A percentile compares a stretch with the other conserved stretches of the same genome.
Conservation (phyloP, 2,797 vertebrate genomes). For the Phoebastria nigripes region DNA sequence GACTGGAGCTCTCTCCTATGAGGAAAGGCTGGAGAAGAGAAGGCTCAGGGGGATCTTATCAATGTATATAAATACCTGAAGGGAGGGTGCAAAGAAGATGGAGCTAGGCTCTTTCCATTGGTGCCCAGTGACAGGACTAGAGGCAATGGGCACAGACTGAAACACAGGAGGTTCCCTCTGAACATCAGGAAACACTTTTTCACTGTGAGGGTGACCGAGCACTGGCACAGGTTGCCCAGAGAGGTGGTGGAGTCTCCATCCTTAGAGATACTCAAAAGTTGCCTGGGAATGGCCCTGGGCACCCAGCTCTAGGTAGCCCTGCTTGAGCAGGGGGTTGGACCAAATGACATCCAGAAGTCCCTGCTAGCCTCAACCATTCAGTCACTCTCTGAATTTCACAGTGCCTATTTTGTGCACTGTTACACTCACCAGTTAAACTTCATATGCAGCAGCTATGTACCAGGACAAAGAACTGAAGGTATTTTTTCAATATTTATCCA, state of each 20-base stretch:
- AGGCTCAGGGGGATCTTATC: neutral
- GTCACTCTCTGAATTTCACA: neutral
- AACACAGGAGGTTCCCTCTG: neutral
- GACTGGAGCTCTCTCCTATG: neutral
- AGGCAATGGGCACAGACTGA: neutral
- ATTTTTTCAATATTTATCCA: neutral
- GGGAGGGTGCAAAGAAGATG: accelerated
- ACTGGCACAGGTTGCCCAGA: neutral
- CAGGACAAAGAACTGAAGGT: neutral
- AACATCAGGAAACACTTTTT: neutral
- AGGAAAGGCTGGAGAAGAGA: neutral
- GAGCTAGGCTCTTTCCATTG: neutral
- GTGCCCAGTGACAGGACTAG: neutral
- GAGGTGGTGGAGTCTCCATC: neutral
- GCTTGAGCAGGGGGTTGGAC: no score
- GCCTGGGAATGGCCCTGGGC: neutral
- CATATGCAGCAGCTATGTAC: neutral
- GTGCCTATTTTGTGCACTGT: neutral
- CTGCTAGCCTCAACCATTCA: neutral
- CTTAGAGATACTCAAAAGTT: neutral
- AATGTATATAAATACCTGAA: neutral
- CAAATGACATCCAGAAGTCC: neutral
- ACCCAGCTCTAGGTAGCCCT: neutral
- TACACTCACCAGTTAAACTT: neutral
- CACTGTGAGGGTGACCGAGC: accelerated